Base-by-base conservation (phyloP, 2,113 vertebrate species). In the Ceuthmochares aereus region DNA sequence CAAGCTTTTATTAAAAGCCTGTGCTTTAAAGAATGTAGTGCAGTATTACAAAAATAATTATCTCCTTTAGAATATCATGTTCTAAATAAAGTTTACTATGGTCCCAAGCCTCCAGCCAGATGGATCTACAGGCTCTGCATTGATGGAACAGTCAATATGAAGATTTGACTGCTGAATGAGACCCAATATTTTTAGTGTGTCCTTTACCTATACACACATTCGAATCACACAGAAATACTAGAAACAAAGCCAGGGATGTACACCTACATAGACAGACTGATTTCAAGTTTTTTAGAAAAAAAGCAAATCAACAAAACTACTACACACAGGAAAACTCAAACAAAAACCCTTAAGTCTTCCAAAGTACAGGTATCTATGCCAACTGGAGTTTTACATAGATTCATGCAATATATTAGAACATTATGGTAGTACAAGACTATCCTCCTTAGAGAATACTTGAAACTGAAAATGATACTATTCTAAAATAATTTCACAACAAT, bases 61-160 rank as follows among this genome's bases (percentile, higher is more conserved):
- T 37, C 19, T 82, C 13, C 47, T 89, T 92, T 55, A 68, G 47
- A 84, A 90, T 60, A 93, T 45, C 52, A 72, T 70, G 29, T 26
- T 66, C 56, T 87, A n/a, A 89, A 76, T 64, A 68, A 75, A 82
- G 62, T 8, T 52, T 19, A 68, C 54, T 77, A 80, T 27, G 2
- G 1, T 81, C 89, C 26, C 55, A 76, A 88, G 54, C 9, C 25
- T 88, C 58, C 40, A 64, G 25, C 79, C 54, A 87, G 58, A 60
- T 8, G 30, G 16, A 73, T 68, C 49, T 75, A 86, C 9, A 88
- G 72, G 54, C 18, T 20, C 29, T 36, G 43, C 6, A 14, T 14
- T 0, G 0, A 84, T 0, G 34, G 21, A 81, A 91, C 77, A 7
- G 29, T 63, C 34, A 73, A 9, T 30, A 5, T 70, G 54, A 73